These are phyloP conservation scores for Sinonovacula constricta DNA, from an alignment of 1,140 invertebrate species.

Conservation along the genomic window DNA sequence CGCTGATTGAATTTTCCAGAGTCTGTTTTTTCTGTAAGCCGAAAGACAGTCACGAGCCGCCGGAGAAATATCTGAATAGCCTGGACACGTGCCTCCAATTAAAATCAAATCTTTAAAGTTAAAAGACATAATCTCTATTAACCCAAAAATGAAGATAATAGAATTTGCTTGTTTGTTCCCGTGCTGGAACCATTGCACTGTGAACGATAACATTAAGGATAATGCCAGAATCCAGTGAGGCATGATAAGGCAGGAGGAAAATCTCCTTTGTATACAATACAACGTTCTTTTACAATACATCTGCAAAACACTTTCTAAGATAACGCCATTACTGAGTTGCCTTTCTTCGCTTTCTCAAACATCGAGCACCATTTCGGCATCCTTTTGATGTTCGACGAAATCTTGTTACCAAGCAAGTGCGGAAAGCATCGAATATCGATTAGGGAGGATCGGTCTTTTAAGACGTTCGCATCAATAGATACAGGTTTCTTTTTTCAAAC, in stretches of 20 bases:
- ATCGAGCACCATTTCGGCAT: too few relatives aligned
- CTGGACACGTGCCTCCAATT: slow-evolving; percentile 47
- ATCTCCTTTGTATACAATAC: slow-evolving; percentile 7
- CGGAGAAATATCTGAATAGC: slow-evolving; percentile 43
- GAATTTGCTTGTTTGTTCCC: slow-evolving; percentile 19
- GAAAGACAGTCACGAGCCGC: slow-evolving; percentile 22
- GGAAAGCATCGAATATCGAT: too few relatives aligned
- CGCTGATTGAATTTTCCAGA: slow-evolving; percentile 49
- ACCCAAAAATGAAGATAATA: slow-evolving; percentile 21
- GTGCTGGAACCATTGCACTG: slow-evolving; percentile 20
- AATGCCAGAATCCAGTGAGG: slow-evolving; percentile 19
- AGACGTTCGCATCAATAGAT: too few relatives aligned
- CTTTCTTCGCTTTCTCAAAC: too few relatives aligned
- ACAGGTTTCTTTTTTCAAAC: too few relatives aligned
- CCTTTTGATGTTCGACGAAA: too few relatives aligned
- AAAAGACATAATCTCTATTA: slow-evolving; percentile 52
- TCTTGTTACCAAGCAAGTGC: too few relatives aligned
- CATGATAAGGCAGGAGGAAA: slow-evolving; percentile 11
- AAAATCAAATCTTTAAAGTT: slow-evolving; percentile 54
- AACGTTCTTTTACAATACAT: slow-evolving; percentile 4
- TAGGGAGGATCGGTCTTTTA: too few relatives aligned
- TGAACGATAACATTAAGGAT: slow-evolving; percentile 35
- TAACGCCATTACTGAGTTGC: too few relatives aligned
- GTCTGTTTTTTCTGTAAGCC: slow-evolving; percentile 33
- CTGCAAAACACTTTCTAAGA: neutral